Base-by-base conservation (phyloP, 2,113 vertebrate species). In the Saguinus imperator region DNA sequence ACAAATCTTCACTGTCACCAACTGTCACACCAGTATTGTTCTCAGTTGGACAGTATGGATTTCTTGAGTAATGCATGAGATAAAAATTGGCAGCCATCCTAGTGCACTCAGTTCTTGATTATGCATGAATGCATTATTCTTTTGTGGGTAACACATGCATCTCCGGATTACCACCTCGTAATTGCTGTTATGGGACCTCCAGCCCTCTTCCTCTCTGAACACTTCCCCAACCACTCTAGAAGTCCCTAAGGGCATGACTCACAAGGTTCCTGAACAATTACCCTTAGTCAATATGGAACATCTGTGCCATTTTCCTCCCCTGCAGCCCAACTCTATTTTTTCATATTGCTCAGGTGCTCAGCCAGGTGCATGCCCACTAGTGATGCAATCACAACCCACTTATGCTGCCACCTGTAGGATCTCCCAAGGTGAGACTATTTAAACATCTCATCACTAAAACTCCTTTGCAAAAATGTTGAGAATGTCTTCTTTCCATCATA, bases 61-160 rank as follows among this genome's bases (percentile, higher is more conserved):
- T 68, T 55, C 76, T 64, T 68, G 75, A 93, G 75, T 48, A 68
- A 50, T 11, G 7, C 48, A 80, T 79, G n/a, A 97, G 32, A 81
- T 61, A 55, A 80, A 91, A 84, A 85, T 87, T 87, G 83, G 70
- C 82, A 87, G 37, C 58, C 12, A 13, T 87, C 57, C 32, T 61
- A 18, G 57, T 55, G 32, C 52, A 27, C 50, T 93, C 77, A 35
- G 70, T 73, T 61, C 85, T 48, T 92, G 35, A 91, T 95, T 96
- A 73, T 81, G 75, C 18, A 86, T 64, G 68, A 86, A 58, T 81
- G n/a, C 45, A 43, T 91, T 83, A 87, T 96, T 94, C 55, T 93
- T 77, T 85, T 57, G 20, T 17, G 64, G 12, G 83, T 93, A 81
- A 66, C 80, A 83, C 55, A 72, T 97, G 45, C 81, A 66, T 84